Evolutionary conservation across 2,888 invertebrate species (phyloP).

Genomic region (Crepidodera aurea): DNA sequence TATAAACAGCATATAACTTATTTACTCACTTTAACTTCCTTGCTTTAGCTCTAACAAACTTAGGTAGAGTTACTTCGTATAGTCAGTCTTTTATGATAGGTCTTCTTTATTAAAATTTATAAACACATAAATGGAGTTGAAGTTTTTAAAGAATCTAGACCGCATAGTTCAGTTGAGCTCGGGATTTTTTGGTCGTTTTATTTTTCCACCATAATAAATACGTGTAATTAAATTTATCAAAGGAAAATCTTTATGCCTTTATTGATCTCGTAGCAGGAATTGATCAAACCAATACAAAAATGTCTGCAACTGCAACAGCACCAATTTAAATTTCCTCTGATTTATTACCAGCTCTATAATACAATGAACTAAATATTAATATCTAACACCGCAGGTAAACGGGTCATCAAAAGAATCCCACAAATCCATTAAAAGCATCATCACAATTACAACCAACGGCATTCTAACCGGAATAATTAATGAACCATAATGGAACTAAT

Average conservation of each 20-base stretch:
- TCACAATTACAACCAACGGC: constrained; percentile 6
- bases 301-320: no score
- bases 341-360: no score
- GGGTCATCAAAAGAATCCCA: neutral
- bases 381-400: no score
- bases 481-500: constrained; percentile 21
- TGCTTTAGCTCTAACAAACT: constrained; percentile 11
- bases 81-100: neutral
- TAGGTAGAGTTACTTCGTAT: constrained; percentile 1
- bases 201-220: no score
- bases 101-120: constrained; percentile 9
- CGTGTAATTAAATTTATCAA: no score
- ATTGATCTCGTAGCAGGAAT: no score
- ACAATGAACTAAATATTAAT: no score
- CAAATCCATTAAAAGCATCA: constrained; percentile 5
- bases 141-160: neutral
- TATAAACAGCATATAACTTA: constrained; percentile 43
- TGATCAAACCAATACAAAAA: no score
- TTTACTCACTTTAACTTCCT: constrained; percentile 6
- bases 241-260: no score
- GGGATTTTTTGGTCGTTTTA: no score
- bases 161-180: neutral
- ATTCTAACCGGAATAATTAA: constrained; percentile 19
- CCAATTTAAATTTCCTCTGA: no score
- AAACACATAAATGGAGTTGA: neutral